Conservation (phyloP, 2,797 vertebrate genomes). For the Semotilus atromaculatus region DNA sequence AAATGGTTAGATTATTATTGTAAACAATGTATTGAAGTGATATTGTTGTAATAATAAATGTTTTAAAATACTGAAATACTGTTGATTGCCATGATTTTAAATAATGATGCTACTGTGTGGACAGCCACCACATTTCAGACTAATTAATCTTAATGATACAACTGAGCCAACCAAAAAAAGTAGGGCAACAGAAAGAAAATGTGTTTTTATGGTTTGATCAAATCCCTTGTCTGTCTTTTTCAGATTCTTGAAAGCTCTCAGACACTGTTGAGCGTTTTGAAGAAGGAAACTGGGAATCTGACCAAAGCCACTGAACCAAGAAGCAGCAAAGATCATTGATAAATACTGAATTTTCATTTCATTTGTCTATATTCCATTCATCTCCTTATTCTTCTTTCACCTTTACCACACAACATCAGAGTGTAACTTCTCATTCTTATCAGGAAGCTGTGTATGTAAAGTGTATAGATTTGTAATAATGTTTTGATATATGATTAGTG, state of each 20-base stretch:
- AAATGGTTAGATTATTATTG: no score
- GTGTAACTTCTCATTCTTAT: conserved; percentile 2
- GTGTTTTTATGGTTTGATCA: background rate
- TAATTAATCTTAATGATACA: background rate
- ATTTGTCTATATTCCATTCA: background rate
- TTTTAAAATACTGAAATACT: no score
- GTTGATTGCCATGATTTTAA: background rate
- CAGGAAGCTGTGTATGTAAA: conserved; percentile 15
- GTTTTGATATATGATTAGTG: conserved; percentile 42
- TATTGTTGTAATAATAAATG: no score
- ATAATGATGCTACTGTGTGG: background rate
- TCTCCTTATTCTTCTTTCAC: background rate
- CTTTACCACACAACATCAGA: no score
- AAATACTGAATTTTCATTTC: background rate
- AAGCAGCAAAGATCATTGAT: conserved; percentile 63
- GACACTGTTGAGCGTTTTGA: conserved; percentile 87
- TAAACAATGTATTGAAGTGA: no score
- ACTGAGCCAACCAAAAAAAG: background rate
- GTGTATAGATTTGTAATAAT: conserved; percentile 44
- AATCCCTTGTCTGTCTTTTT: background rate
- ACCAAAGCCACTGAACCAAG: conserved; percentile 79
- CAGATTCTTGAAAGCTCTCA: conserved; percentile 96
- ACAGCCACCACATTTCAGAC: background rate
- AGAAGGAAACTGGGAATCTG: conserved; percentile 85
- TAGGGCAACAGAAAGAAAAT: background rate